phyloP scores from a whole-genome alignment of 2,888 invertebrate genomes.

The Zele albiditarsus region DNA sequence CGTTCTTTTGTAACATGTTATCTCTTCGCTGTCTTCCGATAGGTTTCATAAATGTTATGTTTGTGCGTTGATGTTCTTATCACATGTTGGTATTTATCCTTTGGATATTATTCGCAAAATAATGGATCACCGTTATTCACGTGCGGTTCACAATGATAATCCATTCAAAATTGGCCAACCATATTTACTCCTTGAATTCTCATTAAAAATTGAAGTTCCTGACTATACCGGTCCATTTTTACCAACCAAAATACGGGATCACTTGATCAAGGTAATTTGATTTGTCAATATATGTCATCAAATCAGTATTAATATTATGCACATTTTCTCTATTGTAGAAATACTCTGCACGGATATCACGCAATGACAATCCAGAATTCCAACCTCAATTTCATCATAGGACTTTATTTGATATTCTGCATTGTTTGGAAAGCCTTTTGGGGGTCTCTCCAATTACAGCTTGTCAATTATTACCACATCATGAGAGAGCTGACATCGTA shows the following conservation, averaged over 20 bases:
- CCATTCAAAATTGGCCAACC: conserved; percentile 74
- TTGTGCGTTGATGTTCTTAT: conserved; percentile 49
- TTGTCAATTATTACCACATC: conserved; percentile 81
- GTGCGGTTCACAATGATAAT: conserved; percentile 75
- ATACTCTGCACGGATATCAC: neutral
- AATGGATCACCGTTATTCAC: conserved; percentile 77
- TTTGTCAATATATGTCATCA: neutral
- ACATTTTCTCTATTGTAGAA: conserved; percentile 4
- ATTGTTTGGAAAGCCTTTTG: conserved; percentile 66
- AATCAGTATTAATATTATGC: neutral
- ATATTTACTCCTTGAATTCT: conserved; percentile 78
- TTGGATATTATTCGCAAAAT: conserved; percentile 74
- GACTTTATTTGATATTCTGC: conserved; percentile 28
- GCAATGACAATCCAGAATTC: neutral
- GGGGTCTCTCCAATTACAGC: conserved; percentile 70
- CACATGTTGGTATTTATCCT: conserved; percentile 52
- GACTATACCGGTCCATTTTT: conserved; percentile 77
- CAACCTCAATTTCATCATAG: conserved; percentile 11
- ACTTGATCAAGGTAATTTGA: conserved; percentile 74
- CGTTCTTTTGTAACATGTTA: neutral
- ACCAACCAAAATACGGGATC: conserved; percentile 71
- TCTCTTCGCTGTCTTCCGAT: conserved; percentile 9
- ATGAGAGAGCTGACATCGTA: conserved; percentile 78
- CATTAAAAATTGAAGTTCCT: conserved; percentile 77
- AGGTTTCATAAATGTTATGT: conserved; percentile 53